A percentile compares a stretch with the other conserved stretches of the same genome.
These are phyloP conservation scores for Drosophila aff. DNA, from an alignment of 1,140 invertebrate species.

Conservation along the genomic window DNA sequence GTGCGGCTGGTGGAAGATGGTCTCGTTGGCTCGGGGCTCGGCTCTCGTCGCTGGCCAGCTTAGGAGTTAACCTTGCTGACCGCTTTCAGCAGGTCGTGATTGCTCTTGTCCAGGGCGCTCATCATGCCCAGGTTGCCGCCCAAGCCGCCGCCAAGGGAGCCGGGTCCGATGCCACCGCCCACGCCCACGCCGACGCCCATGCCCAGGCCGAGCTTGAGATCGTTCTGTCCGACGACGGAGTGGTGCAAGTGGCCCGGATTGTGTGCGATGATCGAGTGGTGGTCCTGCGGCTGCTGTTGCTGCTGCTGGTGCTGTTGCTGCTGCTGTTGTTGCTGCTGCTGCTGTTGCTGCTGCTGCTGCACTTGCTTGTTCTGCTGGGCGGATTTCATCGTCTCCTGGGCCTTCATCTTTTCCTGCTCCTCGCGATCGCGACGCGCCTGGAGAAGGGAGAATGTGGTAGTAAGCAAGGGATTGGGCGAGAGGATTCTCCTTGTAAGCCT, in stretches of 20 bases:
- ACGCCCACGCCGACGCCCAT: slow-evolving; percentile 67
- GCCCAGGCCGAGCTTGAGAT: slow-evolving; percentile 83
- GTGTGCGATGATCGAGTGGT: slow-evolving; percentile 86
- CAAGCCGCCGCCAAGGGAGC: slow-evolving; percentile 72
- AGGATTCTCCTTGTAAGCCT: not conserved
- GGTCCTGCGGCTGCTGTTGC: slow-evolving; percentile 86
- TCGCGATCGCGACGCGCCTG: slow-evolving; percentile 92
- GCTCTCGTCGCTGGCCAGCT: slow-evolving; percentile 38
- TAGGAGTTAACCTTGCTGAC: slow-evolving; percentile 88
- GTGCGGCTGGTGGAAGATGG: slow-evolving; percentile 44
- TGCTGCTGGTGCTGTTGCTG: slow-evolving; percentile 88
- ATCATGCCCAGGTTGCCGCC: slow-evolving; percentile 85
- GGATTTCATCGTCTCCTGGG: slow-evolving; percentile 94
- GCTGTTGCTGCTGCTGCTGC: slow-evolving; percentile 88
- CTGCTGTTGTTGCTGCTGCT: slow-evolving; percentile 87
- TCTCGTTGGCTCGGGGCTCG: slow-evolving; percentile 20
- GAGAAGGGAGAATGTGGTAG: not conserved
- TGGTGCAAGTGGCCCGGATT: slow-evolving; percentile 83
- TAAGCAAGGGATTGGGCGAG: not conserved
- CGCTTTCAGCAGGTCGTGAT: slow-evolving; percentile 87
- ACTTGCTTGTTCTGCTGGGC: slow-evolving; percentile 89
- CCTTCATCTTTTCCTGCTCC: slow-evolving; percentile 95
- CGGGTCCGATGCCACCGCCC: slow-evolving; percentile 64
- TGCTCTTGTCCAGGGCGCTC: slow-evolving; percentile 86
- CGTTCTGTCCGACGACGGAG: slow-evolving; percentile 84